phyloP scores from a whole-genome alignment of 53 echinoderm and acorn worm species.

The Antedon mediterranea region DNA sequence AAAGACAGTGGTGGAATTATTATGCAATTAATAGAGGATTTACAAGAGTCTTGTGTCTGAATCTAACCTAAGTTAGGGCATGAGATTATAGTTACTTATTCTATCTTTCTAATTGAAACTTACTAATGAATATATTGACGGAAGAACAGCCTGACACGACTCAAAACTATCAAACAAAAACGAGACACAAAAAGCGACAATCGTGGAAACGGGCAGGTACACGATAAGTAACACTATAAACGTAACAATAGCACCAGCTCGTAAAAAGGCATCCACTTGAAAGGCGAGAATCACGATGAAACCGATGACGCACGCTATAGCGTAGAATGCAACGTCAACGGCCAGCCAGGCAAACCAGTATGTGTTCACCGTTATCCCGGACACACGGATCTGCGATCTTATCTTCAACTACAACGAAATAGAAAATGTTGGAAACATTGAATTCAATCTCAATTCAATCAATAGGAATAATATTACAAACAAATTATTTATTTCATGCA shows the following conservation, averaged over 20 bases:
- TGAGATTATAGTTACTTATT: no score
- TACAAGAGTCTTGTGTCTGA: no score
- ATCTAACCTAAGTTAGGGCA: no score
- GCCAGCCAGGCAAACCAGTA: slow-evolving; percentile 44
- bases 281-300: slow-evolving; percentile 34
- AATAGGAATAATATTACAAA: no score
- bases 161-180: slow-evolving; percentile 44
- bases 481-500: no score
- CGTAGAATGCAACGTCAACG: slow-evolving; percentile 29
- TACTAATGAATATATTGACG: slow-evolving; percentile 4
- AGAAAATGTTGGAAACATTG: no score
- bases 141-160: slow-evolving; percentile 21
- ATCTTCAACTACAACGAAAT: slow-evolving; percentile 18
- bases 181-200: slow-evolving; percentile 30
- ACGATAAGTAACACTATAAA: slow-evolving; percentile 21
- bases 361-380: slow-evolving; percentile 21
- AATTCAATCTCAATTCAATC: no score
- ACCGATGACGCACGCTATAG: slow-evolving; percentile 11
- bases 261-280: slow-evolving; percentile 20
- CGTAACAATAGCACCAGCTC: slow-evolving; percentile 32
- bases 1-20: no score
- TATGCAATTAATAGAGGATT: no score
- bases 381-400: slow-evolving; percentile 44
- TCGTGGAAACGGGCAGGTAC: slow-evolving; percentile 20
- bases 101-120: background rate